These are phyloP conservation scores for Martes martes DNA, from an alignment of 2,113 vertebrate species.

Conservation along the genomic window DNA sequence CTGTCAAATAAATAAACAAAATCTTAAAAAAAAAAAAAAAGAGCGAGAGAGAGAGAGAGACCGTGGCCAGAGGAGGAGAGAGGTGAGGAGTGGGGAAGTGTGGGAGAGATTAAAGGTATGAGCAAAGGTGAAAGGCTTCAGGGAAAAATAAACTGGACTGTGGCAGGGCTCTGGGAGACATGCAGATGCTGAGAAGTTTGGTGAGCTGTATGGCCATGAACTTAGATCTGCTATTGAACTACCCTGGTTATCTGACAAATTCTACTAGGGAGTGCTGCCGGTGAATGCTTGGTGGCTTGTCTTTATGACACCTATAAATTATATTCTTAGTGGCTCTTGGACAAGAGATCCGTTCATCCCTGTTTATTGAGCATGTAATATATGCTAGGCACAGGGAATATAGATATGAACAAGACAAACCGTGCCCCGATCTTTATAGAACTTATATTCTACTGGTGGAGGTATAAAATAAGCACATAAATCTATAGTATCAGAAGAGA, in stretches of 20 bases:
- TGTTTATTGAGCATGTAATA: not conserved
- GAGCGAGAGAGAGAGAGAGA: not conserved
- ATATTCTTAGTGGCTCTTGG: not conserved
- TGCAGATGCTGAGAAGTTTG: not conserved
- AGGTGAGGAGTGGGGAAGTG: rapidly evolving
- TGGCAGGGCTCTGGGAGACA: not conserved
- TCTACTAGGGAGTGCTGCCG: not conserved
- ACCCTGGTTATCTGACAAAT: not conserved
- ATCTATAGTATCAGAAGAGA: not conserved
- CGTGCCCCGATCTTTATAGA: not conserved
- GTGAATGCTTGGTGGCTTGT: not conserved
- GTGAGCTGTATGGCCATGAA: not conserved
- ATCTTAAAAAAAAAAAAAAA: too few relatives aligned
- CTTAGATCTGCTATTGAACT: not conserved
- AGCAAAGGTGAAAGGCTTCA: not conserved
- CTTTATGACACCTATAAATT: not conserved
- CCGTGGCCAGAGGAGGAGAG: not conserved
- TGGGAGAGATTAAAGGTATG: not conserved
- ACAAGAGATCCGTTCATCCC: not conserved
- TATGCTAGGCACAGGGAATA: not conserved
- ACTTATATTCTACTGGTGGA: not conserved
- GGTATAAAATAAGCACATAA: not conserved
- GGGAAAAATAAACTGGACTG: not conserved
- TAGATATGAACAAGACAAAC: not conserved
- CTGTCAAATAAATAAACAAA: too few relatives aligned